Evolutionary conservation across 2,888 invertebrate genomes (phyloP).

Genomic region (Leucoptera coffeella): DNA sequence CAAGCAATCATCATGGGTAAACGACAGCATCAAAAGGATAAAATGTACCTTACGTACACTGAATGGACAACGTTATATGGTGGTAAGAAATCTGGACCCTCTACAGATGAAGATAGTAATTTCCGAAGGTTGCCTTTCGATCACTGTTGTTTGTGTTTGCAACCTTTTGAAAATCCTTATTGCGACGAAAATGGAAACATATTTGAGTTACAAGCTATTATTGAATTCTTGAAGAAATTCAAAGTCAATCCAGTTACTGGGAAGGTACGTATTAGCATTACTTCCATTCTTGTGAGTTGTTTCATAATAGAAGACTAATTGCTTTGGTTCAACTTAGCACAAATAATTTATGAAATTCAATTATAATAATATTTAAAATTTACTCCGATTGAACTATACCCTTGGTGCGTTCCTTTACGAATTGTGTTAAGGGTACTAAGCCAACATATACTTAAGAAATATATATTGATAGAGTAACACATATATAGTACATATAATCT

Average conservation of each 20-base stretch:
- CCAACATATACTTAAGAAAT: too few relatives aligned
- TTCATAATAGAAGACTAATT: too few relatives aligned
- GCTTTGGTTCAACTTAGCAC: too few relatives aligned
- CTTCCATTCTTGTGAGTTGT: too few relatives aligned
- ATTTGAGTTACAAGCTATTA: slow-evolving; percentile 83
- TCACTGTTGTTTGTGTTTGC: slow-evolving; percentile 86
- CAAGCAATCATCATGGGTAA: slow-evolving; percentile 72
- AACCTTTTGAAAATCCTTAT: slow-evolving; percentile 88
- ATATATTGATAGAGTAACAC: too few relatives aligned
- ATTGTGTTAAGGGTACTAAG: too few relatives aligned
- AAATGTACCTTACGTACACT: slow-evolving; percentile 85
- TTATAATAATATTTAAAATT: too few relatives aligned
- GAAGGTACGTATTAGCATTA: too few relatives aligned
- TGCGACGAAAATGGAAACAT: slow-evolving; percentile 87
- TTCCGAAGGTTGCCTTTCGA: slow-evolving; percentile 90
- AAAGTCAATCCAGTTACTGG: slow-evolving; percentile 94
- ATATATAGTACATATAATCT: too few relatives aligned
- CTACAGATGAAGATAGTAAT: slow-evolving; percentile 66
- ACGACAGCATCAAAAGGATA: slow-evolving; percentile 90
- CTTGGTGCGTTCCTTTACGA: too few relatives aligned
- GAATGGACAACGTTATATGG: slow-evolving; percentile 89
- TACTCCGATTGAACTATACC: too few relatives aligned
- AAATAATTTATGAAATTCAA: too few relatives aligned
- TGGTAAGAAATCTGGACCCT: slow-evolving; percentile 69
- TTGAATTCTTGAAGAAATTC: slow-evolving; percentile 83